phyloP scores from a whole-genome alignment of 2,113 vertebrate species.

The Mastomys natalensis region DNA sequence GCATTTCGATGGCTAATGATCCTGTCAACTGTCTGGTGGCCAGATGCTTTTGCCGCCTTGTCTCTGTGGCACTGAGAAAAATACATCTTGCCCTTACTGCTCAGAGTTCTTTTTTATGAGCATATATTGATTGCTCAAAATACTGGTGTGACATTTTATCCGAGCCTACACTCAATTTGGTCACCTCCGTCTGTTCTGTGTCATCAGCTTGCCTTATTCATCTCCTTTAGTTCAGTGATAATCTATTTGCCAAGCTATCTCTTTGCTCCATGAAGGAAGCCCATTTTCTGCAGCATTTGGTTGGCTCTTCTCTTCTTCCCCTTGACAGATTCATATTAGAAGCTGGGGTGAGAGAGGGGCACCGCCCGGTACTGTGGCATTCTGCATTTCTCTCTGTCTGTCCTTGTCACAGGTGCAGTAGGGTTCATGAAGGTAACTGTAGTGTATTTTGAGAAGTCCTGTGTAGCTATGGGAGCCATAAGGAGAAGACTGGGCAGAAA shows the following conservation, averaged over 20 bases:
- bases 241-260: background rate
- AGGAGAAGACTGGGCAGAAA: background rate
- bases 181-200: background rate
- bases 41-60: background rate
- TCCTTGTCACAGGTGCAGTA: background rate
- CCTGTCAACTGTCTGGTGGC: background rate
- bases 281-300: background rate
- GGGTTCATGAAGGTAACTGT: background rate
- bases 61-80: background rate
- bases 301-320: background rate
- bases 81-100: slow-evolving; percentile 6
- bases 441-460: background rate
- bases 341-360: background rate
- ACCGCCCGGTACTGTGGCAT: background rate
- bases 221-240: background rate
- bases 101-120: background rate
- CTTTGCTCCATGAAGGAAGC: background rate
- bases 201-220: background rate
- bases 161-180: too few species aligned
- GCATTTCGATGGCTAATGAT: background rate
- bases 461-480: background rate
- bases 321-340: background rate
- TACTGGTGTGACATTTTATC: background rate
- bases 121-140: background rate
- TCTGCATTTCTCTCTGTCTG: background rate